Conservation (phyloP, 2,888 invertebrate species). For the Ochropleura plecta region DNA sequence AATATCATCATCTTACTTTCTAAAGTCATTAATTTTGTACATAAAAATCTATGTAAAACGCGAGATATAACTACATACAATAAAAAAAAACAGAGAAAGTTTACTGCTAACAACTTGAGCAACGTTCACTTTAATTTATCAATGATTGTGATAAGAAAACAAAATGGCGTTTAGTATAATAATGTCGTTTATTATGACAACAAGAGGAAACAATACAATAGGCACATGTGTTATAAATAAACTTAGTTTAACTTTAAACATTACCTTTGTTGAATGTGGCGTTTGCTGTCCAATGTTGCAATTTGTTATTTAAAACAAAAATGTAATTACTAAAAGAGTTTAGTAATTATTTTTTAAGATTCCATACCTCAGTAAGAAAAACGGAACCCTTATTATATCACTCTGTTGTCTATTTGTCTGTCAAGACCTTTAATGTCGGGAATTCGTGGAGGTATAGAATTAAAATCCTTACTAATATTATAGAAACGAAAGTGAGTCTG, state of each 20-base stretch:
- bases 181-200: slow-evolving; percentile 23
- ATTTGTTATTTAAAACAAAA: not conserved
- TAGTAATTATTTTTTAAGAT: no score
- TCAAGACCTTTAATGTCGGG: no score
- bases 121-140: slow-evolving; percentile 22
- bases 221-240: slow-evolving; percentile 26
- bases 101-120: slow-evolving; percentile 6
- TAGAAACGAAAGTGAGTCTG: no score
- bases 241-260: slow-evolving; percentile 35
- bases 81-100: slow-evolving; percentile 28
- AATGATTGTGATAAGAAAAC: slow-evolving; percentile 32
- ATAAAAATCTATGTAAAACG: slow-evolving; percentile 1
- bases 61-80: slow-evolving; percentile 5
- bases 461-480: no score
- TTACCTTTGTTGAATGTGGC: slow-evolving; percentile 18
- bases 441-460: no score
- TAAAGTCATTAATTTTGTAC: slow-evolving; percentile 14
- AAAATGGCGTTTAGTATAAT: slow-evolving; percentile 31
- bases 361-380: no score
- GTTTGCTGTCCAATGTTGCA: not conserved
- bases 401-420: no score
- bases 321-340: not conserved
- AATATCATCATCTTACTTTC: slow-evolving; percentile 3
- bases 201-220: slow-evolving; percentile 22
- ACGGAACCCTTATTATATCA: no score